phyloP scores from a whole-genome alignment of 92 coral and sea anemone genomes.

The Porites lobata region DNA sequence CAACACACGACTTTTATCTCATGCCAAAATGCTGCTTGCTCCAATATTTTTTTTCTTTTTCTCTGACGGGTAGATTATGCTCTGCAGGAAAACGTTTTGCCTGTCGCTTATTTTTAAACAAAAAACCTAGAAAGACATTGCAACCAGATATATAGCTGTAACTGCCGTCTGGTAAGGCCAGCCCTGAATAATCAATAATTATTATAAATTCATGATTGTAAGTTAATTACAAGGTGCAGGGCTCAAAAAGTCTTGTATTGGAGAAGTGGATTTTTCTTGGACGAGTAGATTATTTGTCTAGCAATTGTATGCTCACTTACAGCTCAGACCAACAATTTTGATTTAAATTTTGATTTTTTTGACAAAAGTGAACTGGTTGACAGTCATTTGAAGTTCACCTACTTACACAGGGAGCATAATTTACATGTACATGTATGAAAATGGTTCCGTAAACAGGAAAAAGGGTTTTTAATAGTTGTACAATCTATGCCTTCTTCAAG shows the following conservation, averaged over 20 bases:
- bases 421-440: constrained; percentile 26
- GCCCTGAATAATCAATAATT: no score
- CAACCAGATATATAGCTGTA: no score
- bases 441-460: constrained; percentile 24
- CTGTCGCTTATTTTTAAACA: no score
- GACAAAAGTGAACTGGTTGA: constrained; percentile 24
- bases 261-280: constrained; percentile 16
- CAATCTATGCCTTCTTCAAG: constrained; percentile 7
- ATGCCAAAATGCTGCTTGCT: no score
- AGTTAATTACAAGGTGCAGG: no score
- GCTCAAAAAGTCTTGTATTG: constrained; percentile 1
- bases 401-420: constrained; percentile 23
- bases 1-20: no score
- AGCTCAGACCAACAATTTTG: constrained; percentile 30
- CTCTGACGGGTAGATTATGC: no score
- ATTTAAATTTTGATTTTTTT: constrained; percentile 12
- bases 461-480: constrained; percentile 1
- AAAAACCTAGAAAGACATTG: no score
- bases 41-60: no score
- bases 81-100: no score
- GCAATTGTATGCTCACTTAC: constrained; percentile 30
- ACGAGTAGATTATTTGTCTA: constrained; percentile 11
- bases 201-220: no score
- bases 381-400: constrained; percentile 24
- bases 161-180: no score